phyloP scores from a whole-genome alignment of 2,113 vertebrate species.

The Neodontobutis hainanensis region DNA sequence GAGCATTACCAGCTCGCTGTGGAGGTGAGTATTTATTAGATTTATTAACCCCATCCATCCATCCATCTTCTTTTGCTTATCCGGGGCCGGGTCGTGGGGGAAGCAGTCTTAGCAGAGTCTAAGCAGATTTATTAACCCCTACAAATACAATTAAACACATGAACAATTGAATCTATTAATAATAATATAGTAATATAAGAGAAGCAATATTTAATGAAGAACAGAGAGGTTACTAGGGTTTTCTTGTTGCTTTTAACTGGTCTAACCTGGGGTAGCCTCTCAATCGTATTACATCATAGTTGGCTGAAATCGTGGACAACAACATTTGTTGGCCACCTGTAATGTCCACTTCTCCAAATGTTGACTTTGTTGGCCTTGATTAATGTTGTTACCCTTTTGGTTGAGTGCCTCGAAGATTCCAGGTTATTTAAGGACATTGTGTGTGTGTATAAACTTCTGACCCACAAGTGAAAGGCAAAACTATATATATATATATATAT shows the following conservation, averaged over 20 bases:
- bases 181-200: no score
- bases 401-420: neutral
- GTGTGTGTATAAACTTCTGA: neutral
- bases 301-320: neutral
- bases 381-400: neutral
- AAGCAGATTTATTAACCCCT: no score
- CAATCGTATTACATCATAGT: neutral
- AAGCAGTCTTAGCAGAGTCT: no score
- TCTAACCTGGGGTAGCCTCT: neutral
- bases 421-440: neutral
- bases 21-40: slow-evolving; percentile 81
- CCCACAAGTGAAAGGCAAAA: neutral
- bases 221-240: no score
- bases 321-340: neutral
- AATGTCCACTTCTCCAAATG: neutral
- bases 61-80: no score
- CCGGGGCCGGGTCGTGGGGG: no score
- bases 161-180: no score
- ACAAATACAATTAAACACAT: no score
- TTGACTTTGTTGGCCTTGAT: neutral
- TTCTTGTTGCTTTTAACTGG: neutral
- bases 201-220: no score
- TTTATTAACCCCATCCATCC: neutral
- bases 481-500: no score
- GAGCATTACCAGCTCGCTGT: slow-evolving; percentile 95